Base-by-base conservation (phyloP, 2,888 invertebrate species). In the Bombylius major region DNA sequence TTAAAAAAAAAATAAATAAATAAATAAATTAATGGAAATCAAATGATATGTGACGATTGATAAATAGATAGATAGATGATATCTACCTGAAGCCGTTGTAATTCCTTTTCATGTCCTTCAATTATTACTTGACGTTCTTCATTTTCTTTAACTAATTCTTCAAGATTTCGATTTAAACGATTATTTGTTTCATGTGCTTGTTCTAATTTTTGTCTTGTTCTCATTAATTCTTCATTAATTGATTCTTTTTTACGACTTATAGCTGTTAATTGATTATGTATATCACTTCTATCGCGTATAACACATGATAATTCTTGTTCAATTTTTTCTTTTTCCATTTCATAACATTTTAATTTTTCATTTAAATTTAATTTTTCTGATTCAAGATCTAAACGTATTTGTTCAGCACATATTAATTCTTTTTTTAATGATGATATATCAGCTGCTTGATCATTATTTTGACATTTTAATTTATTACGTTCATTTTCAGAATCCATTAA, bases 371-470 rank as follows among this genome's bases (percentile, higher is more conserved):
- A 80, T 72, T 90, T 90, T 63, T 94, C 93, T 0, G 89, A 87
- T 69, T 94, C 92, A 51, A 93, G 74, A 69, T 92, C 92, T 64
- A 93, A 79, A n/a, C 89, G 82, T 12, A 81, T 83, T 72, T 94
- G 93, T 72, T 95, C 94, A 0, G 90, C 87, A 55, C 87, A 84
- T 4, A 91, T 77, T 45, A 94, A 72, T 70, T 94, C 93, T 67
- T 94, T 93, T 58, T 89, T 81, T 33, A 94, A 76, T 0, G 90
- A 88, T 62, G 83, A 83, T 56, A 93, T 79, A 68, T 94, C 93
- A 51, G 83, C 85, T 65, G 83, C 85, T 62, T 88, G 86, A 63
- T 91, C 90, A 5, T 83, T 81, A 53, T 85, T 83, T 67, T 91
- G 90, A 58, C 76, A 80, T 51, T 85, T 83, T 31, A 91, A 72